Evolutionary conservation across 1,140 invertebrate genomes (phyloP).

Genomic region (Bombyx mandarina): DNA sequence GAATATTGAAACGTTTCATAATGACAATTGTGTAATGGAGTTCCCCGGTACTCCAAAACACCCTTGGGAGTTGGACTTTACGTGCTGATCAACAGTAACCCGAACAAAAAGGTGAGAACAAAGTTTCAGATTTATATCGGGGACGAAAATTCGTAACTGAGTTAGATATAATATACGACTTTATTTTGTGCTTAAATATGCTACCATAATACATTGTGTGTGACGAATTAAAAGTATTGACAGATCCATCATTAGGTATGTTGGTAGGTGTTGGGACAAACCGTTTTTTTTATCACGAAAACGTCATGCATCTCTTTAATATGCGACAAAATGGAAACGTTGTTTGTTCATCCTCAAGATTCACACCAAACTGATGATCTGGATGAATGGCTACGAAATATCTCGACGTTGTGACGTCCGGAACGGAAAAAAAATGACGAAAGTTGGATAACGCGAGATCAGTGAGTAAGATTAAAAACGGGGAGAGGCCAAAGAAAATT

Average conservation of each 20-base stretch:
- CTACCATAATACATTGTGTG: neutral
- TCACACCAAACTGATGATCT: constrained; percentile 10
- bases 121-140: constrained; percentile 9
- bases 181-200: neutral
- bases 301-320: too few relatives aligned
- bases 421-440: constrained; percentile 6
- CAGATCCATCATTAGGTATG: too few relatives aligned
- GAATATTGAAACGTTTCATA: too few relatives aligned
- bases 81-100: neutral
- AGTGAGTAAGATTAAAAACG: constrained; percentile 16
- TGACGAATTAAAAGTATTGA: too few relatives aligned
- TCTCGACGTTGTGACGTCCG: constrained; percentile 5
- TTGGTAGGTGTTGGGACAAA: too few relatives aligned
- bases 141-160: constrained; percentile 8
- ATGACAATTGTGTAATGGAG: neutral
- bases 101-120: constrained; percentile 8
- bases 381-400: constrained; percentile 14
- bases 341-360: constrained; percentile 3
- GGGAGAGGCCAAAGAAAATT: neutral
- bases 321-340: neutral
- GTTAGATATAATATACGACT: constrained; percentile 1
- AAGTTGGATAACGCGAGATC: constrained; percentile 11
- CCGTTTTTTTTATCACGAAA: too few relatives aligned
- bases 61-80: constrained; percentile 1
- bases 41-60: neutral